These are phyloP conservation scores for Ischnus inquisitorius DNA, from an alignment of 2,888 invertebrate species.

Conservation along the genomic window DNA sequence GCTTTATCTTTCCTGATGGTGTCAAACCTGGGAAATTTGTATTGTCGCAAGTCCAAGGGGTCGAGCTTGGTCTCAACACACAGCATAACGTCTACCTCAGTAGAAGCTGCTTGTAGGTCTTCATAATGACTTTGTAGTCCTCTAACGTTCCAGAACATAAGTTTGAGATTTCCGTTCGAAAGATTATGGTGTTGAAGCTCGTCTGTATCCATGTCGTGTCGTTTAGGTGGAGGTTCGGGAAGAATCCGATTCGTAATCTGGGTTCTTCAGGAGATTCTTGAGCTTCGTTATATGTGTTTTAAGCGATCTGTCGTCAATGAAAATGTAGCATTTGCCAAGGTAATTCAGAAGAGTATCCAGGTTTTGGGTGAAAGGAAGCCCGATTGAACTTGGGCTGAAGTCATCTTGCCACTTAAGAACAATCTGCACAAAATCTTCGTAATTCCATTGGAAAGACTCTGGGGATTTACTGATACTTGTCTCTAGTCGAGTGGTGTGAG, in stretches of 20 bases:
- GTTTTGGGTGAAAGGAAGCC: not conserved
- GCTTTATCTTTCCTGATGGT: conserved; percentile 19
- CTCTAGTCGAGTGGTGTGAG: conserved; percentile 1
- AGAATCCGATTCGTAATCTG: conserved; percentile 26
- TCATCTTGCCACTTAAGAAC: conserved; percentile 3
- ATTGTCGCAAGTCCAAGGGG: conserved; percentile 6
- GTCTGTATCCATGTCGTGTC: not conserved
- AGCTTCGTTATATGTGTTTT: conserved; percentile 23
- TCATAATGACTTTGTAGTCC: conserved; percentile 16
- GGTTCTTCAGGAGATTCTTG: not conserved
- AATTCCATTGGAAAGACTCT: conserved; percentile 18
- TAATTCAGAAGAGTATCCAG: not conserved
- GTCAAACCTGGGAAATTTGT: conserved; percentile 27
- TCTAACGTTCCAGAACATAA: conserved; percentile 38
- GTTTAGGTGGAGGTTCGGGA: conserved; percentile 10
- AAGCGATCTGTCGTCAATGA: conserved; percentile 23
- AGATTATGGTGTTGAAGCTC: not conserved
- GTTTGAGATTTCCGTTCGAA: not conserved
- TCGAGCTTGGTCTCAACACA: conserved; percentile 9
- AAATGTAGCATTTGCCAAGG: conserved; percentile 28
- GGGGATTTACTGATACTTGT: conserved; percentile 7
- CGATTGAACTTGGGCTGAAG: not conserved
- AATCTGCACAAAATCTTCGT: conserved; percentile 11
- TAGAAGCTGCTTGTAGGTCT: conserved; percentile 6
- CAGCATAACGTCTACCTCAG: conserved; percentile 7